These are phyloP conservation scores for Solenopsis fugax DNA, from an alignment of 1,140 invertebrate species.

Conservation along the genomic window DNA sequence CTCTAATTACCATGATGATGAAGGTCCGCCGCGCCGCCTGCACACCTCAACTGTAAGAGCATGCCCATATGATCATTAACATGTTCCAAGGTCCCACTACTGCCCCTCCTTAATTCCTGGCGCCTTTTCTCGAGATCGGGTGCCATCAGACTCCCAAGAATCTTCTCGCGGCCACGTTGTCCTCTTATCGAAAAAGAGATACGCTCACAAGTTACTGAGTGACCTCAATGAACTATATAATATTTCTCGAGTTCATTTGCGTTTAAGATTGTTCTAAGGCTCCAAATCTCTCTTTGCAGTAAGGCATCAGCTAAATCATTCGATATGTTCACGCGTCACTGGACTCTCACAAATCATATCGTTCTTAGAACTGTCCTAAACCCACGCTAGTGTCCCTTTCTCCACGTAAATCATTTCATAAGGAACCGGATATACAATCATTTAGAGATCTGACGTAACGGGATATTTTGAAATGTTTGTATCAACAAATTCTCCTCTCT, in stretches of 20 bases:
- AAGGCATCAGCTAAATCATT: not conserved
- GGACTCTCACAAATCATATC: not conserved
- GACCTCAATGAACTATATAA: not conserved
- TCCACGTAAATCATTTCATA: no score
- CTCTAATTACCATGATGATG: slow-evolving; percentile 72
- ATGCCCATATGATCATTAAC: slow-evolving; percentile 70
- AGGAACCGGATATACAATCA: not conserved
- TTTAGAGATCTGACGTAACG: not conserved
- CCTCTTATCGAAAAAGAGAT: not conserved
- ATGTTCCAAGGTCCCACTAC: slow-evolving; percentile 56
- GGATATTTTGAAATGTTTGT: not conserved
- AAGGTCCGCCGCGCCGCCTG: slow-evolving; percentile 67
- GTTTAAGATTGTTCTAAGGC: not conserved
- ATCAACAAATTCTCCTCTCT: not conserved
- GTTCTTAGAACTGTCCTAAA: not conserved
- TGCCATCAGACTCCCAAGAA: slow-evolving; percentile 78
- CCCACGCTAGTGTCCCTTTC: not conserved
- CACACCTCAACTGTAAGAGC: slow-evolving; percentile 74
- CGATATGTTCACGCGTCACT: not conserved
- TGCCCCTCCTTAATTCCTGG: slow-evolving; percentile 72
- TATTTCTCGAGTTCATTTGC: not conserved
- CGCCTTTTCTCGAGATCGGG: slow-evolving; percentile 82
- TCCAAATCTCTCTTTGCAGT: not conserved
- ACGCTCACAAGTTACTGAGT: not conserved
- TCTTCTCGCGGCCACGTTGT: slow-evolving; percentile 4